A percentile compares a stretch with the other conserved stretches of the same genome.
Evolutionary conservation across 2,113 vertebrate species (phyloP).

Genomic region (Labeo rohita): DNA sequence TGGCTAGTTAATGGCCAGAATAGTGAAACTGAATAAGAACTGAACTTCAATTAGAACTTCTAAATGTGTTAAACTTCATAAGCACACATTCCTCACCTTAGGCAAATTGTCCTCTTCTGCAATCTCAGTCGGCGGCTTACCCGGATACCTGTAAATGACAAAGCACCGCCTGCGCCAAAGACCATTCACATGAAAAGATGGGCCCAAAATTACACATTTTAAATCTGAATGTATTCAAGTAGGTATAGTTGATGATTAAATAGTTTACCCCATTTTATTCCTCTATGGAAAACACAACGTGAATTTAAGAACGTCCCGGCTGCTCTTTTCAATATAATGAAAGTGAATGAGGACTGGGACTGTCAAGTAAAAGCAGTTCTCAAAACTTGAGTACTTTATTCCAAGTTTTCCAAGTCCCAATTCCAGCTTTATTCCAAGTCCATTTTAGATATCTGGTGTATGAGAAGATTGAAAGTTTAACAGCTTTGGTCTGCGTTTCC

Average conservation of each 20-base stretch:
- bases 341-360: background rate
- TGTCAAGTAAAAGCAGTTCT: background rate
- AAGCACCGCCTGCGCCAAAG: slow-evolving; percentile 82
- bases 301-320: background rate
- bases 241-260: background rate
- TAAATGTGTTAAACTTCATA: no score
- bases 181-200: slow-evolving; percentile 11
- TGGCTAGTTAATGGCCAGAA: background rate
- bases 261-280: background rate
- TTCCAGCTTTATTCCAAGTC: background rate
- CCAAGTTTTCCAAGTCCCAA: background rate
- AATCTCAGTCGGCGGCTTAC: slow-evolving; percentile 84
- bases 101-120: slow-evolving; percentile 83
- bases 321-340: background rate
- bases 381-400: background rate
- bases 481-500: no score
- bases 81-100: slow-evolving; percentile 82
- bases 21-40: background rate
- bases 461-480: background rate
- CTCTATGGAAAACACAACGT: background rate
- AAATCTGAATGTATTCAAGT: background rate
- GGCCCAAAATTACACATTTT: background rate
- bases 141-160: slow-evolving; percentile 90
- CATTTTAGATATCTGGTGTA: background rate
- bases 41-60: background rate